These are phyloP conservation scores for Acanthis flammea DNA, from an alignment of 2,797 vertebrate species.

Conservation along the genomic window DNA sequence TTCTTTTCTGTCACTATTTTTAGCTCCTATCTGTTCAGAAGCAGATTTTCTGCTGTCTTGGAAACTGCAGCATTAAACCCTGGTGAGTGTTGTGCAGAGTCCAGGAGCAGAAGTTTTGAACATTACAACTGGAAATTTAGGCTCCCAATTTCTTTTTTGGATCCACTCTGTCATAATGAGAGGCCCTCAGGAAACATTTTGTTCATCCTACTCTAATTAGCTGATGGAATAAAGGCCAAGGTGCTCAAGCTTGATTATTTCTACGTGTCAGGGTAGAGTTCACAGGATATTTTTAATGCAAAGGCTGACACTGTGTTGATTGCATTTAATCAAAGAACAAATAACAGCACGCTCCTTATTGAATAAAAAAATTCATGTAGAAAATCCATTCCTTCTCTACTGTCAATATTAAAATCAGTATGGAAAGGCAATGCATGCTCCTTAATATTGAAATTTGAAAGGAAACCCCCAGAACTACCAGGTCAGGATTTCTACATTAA, in stretches of 20 bases:
- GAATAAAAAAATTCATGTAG: not conserved
- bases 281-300: not conserved
- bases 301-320: not conserved
- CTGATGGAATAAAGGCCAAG: not conserved
- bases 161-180: not conserved
- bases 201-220: not conserved
- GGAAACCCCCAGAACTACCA: not conserved
- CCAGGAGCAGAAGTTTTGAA: not conserved
- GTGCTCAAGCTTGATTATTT: not conserved
- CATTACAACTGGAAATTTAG: not conserved
- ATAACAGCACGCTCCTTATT: not conserved
- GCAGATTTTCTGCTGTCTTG: not conserved
- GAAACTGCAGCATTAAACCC: not conserved
- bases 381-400: not conserved
- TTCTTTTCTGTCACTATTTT: not conserved
- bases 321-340: constrained; percentile 11
- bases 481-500: not conserved
- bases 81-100: not conserved
- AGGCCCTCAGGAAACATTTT: not conserved
- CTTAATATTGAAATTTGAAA: not conserved
- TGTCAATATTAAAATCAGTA: not conserved
- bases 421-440: not conserved
- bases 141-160: not conserved
- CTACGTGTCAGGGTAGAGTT: not conserved
- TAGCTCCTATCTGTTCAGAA: not conserved